Conservation (phyloP, 2,888 invertebrate genomes). For the Scrobipalpa costella region DNA sequence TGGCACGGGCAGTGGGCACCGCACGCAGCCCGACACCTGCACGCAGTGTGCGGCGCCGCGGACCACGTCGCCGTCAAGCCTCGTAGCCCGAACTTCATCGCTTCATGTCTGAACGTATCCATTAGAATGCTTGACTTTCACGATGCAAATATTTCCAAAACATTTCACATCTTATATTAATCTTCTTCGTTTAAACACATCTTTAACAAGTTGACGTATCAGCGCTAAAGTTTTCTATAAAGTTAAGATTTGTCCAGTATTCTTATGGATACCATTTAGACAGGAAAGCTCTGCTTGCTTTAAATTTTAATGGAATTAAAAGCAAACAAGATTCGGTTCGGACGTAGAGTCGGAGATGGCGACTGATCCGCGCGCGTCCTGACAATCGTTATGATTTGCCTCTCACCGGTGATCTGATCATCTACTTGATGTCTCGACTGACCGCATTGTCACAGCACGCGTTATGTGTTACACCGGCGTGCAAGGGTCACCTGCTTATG, state of each 20-base stretch:
- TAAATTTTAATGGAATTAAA: not conserved
- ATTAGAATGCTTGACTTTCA: not conserved
- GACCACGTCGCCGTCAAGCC: slow-evolving; percentile 38
- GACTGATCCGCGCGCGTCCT: slow-evolving; percentile 66
- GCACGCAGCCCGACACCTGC: slow-evolving; percentile 82
- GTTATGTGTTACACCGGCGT: slow-evolving; percentile 67
- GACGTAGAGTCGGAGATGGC: slow-evolving; percentile 32
- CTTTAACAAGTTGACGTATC: not conserved
- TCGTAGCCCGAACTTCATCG: slow-evolving; percentile 14
- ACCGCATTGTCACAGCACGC: slow-evolving; percentile 67
- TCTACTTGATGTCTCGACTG: slow-evolving; percentile 59
- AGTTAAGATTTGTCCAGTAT: not conserved
- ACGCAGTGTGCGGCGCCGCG: slow-evolving; percentile 64
- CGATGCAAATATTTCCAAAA: not conserved
- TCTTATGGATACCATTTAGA: not conserved
- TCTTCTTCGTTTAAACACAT: not conserved
- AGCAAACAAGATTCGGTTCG: not conserved
- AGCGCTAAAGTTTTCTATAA: not conserved
- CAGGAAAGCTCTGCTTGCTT: not conserved
- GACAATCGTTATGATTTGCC: slow-evolving; percentile 66
- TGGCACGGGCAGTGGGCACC: slow-evolving; percentile 75
- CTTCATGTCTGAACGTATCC: not conserved
- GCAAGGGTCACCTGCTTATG: slow-evolving; percentile 78
- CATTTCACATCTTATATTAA: not conserved
- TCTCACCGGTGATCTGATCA: slow-evolving; percentile 76